Base-by-base conservation (phyloP, 2,113 vertebrate genomes). In the Tyto alba region DNA sequence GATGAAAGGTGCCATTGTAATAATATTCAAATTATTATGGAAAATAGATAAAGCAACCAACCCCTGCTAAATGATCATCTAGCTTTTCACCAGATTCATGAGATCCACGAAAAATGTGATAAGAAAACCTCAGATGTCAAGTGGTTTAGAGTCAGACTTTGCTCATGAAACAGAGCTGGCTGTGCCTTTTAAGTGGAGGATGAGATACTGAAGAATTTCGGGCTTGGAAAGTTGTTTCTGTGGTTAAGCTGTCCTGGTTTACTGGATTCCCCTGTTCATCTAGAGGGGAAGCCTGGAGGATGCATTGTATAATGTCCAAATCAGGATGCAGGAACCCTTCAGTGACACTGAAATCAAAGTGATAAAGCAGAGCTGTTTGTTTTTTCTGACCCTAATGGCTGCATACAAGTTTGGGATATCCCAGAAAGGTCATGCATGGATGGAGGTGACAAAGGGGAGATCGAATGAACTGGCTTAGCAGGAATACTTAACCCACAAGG, bases 1-100 rank as follows among this genome's bases (percentile, higher is more conserved):
- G 90, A 93, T 97, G 96, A 96, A 97, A 96, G 96, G 95, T 96
- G 92, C 95, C 95, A 96, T 96, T 97, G 95, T 97, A 96, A 97
- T 95, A 89, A 95, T 97, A 96, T 97, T 96, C 96, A 96, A 97
- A 97, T 95, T 79, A 95, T 92, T 96, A 96, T 94, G 95, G 96
- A 96, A 97, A 96, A 96, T 83, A 95, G 94, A 96, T 97, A 96
- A 96, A 96, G 86, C 83, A 29, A 96, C 96, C 94, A 96, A 93
- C 87, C 91, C 88, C 95, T 93, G 93, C 89, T 96, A 96, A 91
- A 91, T 56, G 91, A 96, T 97, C 89, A 40, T 89, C 81, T 62
- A 47, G 96, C 96, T 95, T 96, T 96, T 96, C 91, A 95, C 87
- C 71, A 97, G 96, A 95, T 96, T 95, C 96, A 87, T 95, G 94